Percentiles rank a stretch among this genome's conserved stretches.
phyloP scores from a whole-genome alignment of 2,113 vertebrate genomes.

The Pteropus alecto region DNA sequence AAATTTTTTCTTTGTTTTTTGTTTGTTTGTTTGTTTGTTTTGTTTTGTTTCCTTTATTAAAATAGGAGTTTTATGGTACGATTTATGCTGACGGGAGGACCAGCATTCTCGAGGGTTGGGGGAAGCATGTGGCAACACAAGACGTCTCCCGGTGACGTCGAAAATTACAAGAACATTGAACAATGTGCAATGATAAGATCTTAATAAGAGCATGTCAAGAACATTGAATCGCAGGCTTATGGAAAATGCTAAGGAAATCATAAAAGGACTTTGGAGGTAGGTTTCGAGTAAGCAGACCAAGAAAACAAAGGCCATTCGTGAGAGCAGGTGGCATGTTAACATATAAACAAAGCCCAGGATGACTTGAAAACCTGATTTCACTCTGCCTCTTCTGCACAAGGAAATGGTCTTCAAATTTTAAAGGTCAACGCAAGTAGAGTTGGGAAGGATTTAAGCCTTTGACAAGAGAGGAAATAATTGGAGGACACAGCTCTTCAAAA shows the following conservation, averaged over 20 bases:
- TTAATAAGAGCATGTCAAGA: background rate
- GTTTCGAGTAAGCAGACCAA: background rate
- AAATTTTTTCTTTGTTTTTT: background rate
- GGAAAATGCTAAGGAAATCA: background rate
- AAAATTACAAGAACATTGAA: background rate
- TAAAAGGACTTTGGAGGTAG: background rate
- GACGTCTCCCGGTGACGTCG: background rate
- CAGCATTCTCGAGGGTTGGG: too few relatives aligned
- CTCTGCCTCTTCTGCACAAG: background rate
- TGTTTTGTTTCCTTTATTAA: background rate
- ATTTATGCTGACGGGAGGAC: background rate
- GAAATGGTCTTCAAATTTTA: background rate
- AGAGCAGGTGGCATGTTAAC: too few relatives aligned
- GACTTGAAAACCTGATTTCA: background rate
- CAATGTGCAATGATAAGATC: background rate
- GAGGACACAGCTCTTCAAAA: background rate
- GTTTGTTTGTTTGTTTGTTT: too few relatives aligned
- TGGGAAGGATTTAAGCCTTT: background rate
- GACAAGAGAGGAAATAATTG: background rate
- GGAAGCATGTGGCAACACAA: too few relatives aligned
- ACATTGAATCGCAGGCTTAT: background rate
- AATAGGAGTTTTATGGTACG: background rate
- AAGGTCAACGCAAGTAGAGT: background rate
- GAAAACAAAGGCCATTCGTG: accelerated
- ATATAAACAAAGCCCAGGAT: accelerated